phyloP scores from a whole-genome alignment of 2,888 invertebrate genomes.

The Pyrochroa serraticornis region DNA sequence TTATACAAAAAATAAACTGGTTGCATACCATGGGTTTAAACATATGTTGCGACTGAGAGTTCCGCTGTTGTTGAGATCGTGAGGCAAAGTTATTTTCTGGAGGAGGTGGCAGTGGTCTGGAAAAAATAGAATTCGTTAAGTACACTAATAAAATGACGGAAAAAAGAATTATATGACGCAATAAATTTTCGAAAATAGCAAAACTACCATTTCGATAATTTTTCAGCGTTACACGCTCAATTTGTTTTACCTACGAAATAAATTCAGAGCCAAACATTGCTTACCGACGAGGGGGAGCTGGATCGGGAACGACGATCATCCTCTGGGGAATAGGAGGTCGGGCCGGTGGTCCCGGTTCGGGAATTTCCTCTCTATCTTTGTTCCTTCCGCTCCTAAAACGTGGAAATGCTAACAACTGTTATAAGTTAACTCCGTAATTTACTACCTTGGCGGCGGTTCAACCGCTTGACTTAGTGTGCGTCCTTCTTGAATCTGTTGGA shows the following conservation, averaged over 20 bases:
- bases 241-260: slow-evolving; percentile 22
- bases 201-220: no score
- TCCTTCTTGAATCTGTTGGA: slow-evolving; percentile 95
- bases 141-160: no score
- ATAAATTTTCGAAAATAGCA: no score
- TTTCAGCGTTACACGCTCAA: neutral
- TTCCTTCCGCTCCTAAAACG: slow-evolving; percentile 51
- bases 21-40: slow-evolving; percentile 84
- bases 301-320: slow-evolving; percentile 90
- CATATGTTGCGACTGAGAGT: slow-evolving; percentile 81
- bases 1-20: slow-evolving; percentile 38
- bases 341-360: slow-evolving; percentile 87
- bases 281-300: slow-evolving; percentile 68
- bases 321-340: slow-evolving; percentile 86
- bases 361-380: slow-evolving; percentile 67
- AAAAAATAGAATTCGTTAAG: slow-evolving; percentile 20
- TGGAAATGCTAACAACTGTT: neutral
- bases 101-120: slow-evolving; percentile 82
- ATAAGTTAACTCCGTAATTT: neutral
- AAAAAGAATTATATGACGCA: no score
- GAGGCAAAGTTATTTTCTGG: slow-evolving; percentile 68
- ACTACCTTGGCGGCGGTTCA: slow-evolving; percentile 62
- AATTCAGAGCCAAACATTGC: no score
- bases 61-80: slow-evolving; percentile 61
- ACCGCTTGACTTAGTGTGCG: slow-evolving; percentile 66